phyloP scores from a whole-genome alignment of 2,797 vertebrate genomes.

The Enteromius thamalakanensis region DNA sequence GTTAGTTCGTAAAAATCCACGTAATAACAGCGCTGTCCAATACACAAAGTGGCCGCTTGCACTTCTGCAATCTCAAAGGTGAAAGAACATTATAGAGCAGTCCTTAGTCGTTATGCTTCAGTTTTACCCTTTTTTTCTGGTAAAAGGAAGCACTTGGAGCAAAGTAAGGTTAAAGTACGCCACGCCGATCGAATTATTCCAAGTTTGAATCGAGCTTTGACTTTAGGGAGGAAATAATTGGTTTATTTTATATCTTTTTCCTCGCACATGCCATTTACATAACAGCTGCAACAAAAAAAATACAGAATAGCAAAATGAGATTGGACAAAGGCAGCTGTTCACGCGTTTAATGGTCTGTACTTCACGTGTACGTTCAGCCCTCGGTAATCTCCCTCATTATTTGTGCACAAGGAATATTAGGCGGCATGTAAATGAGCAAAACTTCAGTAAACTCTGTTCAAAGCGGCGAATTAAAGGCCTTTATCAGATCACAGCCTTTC shows the following conservation, averaged over 20 bases:
- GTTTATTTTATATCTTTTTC: conserved; percentile 47
- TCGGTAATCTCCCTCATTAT: conserved; percentile 58
- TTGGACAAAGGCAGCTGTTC: conserved; percentile 70
- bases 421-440: conserved; percentile 68
- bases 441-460: conserved; percentile 71
- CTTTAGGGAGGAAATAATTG: conserved; percentile 47
- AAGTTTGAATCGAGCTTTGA: conserved; percentile 41
- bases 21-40: conserved; percentile 57
- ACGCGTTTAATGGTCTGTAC: conserved; percentile 51
- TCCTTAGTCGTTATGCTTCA: conserved; percentile 42
- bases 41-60: conserved; percentile 51
- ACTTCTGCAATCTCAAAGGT: conserved; percentile 46
- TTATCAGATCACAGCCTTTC: conserved; percentile 73
- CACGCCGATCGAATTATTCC: conserved; percentile 3
- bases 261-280: conserved; percentile 46
- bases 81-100: conserved; percentile 46
- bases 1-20: conserved; percentile 49
- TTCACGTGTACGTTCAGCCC: conserved; percentile 43
- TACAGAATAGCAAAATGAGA: conserved; percentile 66
- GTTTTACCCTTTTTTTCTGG: conserved; percentile 37
- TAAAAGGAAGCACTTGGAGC: conserved; percentile 40
- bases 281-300: conserved; percentile 58
- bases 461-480: conserved; percentile 71
- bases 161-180: conserved; percentile 51
- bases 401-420: conserved; percentile 56